phyloP scores from a whole-genome alignment of 2,113 vertebrate genomes.

The Todiramphus chloris region DNA sequence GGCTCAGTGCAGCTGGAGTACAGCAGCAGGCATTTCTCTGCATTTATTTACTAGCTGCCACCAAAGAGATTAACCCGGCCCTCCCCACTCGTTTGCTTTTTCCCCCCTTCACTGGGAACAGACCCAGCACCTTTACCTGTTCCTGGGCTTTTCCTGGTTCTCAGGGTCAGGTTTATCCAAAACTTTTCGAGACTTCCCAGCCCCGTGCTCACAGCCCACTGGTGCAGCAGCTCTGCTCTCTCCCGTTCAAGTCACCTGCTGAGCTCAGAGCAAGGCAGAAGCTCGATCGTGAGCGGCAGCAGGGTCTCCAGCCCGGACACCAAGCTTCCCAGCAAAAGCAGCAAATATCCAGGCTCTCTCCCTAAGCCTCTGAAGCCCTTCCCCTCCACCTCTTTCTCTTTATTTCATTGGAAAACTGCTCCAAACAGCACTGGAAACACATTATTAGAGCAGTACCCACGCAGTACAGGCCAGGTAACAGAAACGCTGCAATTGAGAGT shows the following conservation, averaged over 20 bases:
- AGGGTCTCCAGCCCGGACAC: not conserved
- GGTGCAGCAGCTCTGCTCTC: not conserved
- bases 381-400: not conserved
- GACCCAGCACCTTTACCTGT: not conserved
- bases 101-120: not conserved
- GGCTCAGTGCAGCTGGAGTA: rapidly evolving
- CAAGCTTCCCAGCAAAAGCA: not conserved
- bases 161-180: not conserved
- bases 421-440: not conserved
- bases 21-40: not conserved
- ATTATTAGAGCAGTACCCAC: not conserved
- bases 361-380: not conserved
- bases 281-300: rapidly evolving
- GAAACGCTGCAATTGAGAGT: not conserved
- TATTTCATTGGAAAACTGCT: not conserved
- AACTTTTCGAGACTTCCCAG: not conserved
- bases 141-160: not conserved
- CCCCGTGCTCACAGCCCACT: not conserved
- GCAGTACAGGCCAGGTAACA: not conserved
- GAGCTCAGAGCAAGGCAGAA: not conserved
- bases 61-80: not conserved
- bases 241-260: not conserved
- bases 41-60: not conserved
- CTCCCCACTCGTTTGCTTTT: not conserved
- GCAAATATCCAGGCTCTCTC: not conserved